Conservation (phyloP, 1,140 invertebrate genomes). For the Neodiprion lecontei region DNA sequence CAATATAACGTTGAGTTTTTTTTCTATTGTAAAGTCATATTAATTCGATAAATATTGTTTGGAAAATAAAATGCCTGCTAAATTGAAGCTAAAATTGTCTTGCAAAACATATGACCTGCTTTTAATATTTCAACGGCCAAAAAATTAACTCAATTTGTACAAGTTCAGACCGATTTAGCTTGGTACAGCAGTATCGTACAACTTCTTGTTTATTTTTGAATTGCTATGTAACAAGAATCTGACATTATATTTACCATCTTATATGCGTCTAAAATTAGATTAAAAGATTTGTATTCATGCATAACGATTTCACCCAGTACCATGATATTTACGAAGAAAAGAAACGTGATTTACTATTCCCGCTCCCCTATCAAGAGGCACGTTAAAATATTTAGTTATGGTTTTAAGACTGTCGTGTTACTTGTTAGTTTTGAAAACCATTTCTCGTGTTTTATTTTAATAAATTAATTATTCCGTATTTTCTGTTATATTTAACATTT, state of each 20-base stretch:
- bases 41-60: background rate
- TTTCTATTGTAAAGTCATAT: too few species aligned
- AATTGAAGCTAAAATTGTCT: background rate
- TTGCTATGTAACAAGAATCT: background rate
- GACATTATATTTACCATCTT: background rate
- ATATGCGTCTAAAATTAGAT: background rate
- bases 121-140: too few species aligned
- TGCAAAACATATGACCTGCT: too few species aligned
- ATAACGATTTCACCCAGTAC: background rate
- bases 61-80: background rate
- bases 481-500: constrained; percentile 11
- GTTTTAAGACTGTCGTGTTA: background rate
- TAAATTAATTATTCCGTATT: constrained; percentile 2
- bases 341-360: background rate
- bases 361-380: background rate
- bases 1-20: background rate
- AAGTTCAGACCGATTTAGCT: background rate
- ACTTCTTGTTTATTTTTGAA: background rate
- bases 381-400: background rate
- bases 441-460: constrained; percentile 2
- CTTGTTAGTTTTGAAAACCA: background rate
- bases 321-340: background rate
- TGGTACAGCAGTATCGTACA: background rate
- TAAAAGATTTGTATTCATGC: background rate
- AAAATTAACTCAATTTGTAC: too few species aligned